Base-by-base conservation (phyloP, 2,113 vertebrate species). In the Motacilla tschutschensis region DNA sequence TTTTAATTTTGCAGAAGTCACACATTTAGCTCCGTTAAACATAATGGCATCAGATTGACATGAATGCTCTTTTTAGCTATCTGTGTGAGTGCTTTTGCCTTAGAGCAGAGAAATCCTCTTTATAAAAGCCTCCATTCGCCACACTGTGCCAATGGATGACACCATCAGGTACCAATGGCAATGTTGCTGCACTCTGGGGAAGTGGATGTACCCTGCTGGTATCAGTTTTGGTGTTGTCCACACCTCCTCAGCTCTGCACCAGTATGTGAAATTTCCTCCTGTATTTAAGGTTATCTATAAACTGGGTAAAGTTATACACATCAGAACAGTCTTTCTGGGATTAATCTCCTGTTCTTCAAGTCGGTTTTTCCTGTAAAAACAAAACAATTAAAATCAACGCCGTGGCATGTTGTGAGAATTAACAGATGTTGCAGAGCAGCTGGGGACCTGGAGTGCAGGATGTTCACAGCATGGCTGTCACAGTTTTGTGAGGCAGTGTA, bases 1-100 rank as follows among this genome's bases (percentile, higher is more conserved):
- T 87, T 91, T 50, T 65, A 31, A 81, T 92, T 84, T 72, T 67
- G 35, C 51, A 51, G 63, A 91, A 95, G 53, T 74, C 57, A 66
- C 46, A 69, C 46, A 79, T 88, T 93, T 64, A 71, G 63, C 36
- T 90, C 76, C 57, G 64, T 93, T 94, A 90, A 91, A 85, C 25
- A 50, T 91, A 92, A 94, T 79, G 53, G 46, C 73, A 85, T 80
- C 63, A 92, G 73, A 87, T 29, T 76, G 87, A 86, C 59, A 66
- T 81, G 70, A 93, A 89, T 64, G 79, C 28, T 83, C 75, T 75
- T 94, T 92, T 90, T 64, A 67, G 58, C 78, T 88, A 47, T 59
- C 31, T 55, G 14, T 83, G 53, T 63, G 74, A 77, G 51, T 63
- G 51, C 4, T 90, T 80, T 85, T 87, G 55, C 75, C 55, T 77